These are phyloP conservation scores for Sternarchorhynchus goeldii DNA, from an alignment of 2,797 vertebrate species.

Conservation along the genomic window DNA sequence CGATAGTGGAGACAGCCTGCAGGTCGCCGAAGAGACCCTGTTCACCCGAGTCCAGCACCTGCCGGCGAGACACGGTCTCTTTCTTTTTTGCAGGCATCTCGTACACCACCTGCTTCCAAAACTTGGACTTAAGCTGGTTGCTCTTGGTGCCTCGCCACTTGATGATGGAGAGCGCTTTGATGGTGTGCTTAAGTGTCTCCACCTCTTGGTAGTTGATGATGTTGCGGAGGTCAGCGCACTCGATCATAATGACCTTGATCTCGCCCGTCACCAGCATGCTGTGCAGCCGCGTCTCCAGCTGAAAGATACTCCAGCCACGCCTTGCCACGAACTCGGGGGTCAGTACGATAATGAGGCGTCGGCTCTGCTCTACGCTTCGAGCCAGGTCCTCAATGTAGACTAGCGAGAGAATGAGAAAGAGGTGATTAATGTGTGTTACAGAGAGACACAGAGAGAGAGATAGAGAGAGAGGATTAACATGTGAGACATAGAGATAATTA, in stretches of 20 bases:
- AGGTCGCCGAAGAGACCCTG: constrained; percentile 95
- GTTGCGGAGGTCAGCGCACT: constrained; percentile 89
- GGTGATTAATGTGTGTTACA: neutral
- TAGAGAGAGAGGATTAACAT: neutral
- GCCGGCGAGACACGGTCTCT: constrained; percentile 83
- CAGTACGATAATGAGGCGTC: constrained; percentile 92
- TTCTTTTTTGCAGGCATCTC: constrained; percentile 95
- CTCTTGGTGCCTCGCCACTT: constrained; percentile 93
- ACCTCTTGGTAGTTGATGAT: constrained; percentile 95
- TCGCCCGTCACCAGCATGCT: constrained; percentile 93
- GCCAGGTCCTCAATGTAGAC: constrained; percentile 95
- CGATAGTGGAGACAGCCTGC: constrained; percentile 89
- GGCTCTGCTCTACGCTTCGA: constrained; percentile 92
- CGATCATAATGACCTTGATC: constrained; percentile 98
- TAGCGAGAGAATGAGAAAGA: constrained; percentile 58
- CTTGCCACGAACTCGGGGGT: constrained; percentile 93
- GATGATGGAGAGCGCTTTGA: constrained; percentile 89
- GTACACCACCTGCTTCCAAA: constrained; percentile 94
- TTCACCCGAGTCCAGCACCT: constrained; percentile 92
- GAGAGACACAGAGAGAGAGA: neutral
- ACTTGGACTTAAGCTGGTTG: constrained; percentile 92
- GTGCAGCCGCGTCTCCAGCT: constrained; percentile 94
- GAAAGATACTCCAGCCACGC: constrained; percentile 96
- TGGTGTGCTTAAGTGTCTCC: constrained; percentile 91
- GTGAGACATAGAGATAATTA: neutral